Conservation (phyloP, 2,888 invertebrate species). For the Hermaeophaga mercurialis region DNA sequence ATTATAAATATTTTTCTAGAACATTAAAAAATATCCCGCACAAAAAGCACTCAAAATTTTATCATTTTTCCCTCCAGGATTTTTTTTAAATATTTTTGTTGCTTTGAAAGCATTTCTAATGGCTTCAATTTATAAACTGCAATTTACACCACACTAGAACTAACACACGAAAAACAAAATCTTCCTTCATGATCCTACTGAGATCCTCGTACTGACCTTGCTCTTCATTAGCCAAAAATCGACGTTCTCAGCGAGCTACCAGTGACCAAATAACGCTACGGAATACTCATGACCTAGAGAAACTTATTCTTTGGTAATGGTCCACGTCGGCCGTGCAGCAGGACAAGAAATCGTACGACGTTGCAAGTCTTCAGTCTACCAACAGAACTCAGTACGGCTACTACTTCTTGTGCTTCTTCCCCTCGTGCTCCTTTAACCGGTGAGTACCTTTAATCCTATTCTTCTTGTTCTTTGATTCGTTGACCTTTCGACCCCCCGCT, state of each 20-base stretch:
- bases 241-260: conserved; percentile 36
- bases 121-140: too few relatives aligned
- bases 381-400: conserved; percentile 52
- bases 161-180: too few relatives aligned
- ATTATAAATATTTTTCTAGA: too few relatives aligned
- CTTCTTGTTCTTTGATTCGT: conserved; percentile 9
- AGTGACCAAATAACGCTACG: conserved; percentile 46
- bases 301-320: conserved; percentile 48
- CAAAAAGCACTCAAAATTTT: too few relatives aligned
- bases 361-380: conserved; percentile 47
- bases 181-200: too few relatives aligned
- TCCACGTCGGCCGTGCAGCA: conserved; percentile 44
- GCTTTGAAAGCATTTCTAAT: too few relatives aligned
- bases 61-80: too few relatives aligned
- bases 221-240: conserved; percentile 29
- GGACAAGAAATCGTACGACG: conserved; percentile 47
- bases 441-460: conserved; percentile 37
- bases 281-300: conserved; percentile 53
- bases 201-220: conserved; percentile 10
- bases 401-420: conserved; percentile 46
- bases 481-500: conserved; percentile 42
- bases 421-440: conserved; percentile 46
- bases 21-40: too few relatives aligned
- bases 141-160: too few relatives aligned
- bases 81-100: too few relatives aligned